These are phyloP conservation scores for Thyatira batis DNA, from an alignment of 2,888 invertebrate genomes.

Conservation along the genomic window DNA sequence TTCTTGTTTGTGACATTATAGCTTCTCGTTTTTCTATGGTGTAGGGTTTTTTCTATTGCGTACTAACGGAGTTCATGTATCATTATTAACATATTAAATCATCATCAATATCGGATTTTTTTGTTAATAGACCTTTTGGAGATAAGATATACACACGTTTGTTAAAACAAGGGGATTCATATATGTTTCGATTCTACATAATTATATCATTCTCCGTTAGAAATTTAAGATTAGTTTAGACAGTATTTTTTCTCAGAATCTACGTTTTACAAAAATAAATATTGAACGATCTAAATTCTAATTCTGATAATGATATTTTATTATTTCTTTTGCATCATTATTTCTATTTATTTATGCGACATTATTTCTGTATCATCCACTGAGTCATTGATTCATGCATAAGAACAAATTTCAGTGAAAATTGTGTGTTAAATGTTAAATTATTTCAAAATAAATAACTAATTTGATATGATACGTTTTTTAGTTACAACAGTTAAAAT, in stretches of 20 bases:
- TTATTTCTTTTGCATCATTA: background rate
- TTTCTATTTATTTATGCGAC: background rate
- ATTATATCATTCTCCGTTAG: background rate
- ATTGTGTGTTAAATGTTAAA: background rate
- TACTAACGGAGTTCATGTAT: constrained; percentile 48
- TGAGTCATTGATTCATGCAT: background rate
- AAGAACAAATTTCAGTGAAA: background rate
- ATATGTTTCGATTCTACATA: background rate
- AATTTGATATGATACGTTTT: background rate
- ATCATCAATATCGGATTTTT: constrained; percentile 41
- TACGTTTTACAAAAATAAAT: background rate
- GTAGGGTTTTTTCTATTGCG: constrained; percentile 37
- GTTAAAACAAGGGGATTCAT: background rate
- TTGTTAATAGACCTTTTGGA: constrained; percentile 41
- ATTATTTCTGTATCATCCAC: background rate
- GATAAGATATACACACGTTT: constrained; percentile 18
- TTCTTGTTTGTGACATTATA: constrained; percentile 42
- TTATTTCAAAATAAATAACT: background rate
- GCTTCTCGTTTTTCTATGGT: constrained; percentile 38
- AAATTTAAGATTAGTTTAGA: background rate
- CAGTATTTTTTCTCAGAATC: background rate
- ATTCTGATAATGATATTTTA: too few species aligned
- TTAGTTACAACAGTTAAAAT: background rate
- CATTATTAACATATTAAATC: constrained; percentile 54
- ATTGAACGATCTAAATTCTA: background rate